Evolutionary conservation across 1,140 invertebrate genomes (phyloP), one percentile per base, ranked within the genome.

Genomic region (Eriocheir sinensis): DNA sequence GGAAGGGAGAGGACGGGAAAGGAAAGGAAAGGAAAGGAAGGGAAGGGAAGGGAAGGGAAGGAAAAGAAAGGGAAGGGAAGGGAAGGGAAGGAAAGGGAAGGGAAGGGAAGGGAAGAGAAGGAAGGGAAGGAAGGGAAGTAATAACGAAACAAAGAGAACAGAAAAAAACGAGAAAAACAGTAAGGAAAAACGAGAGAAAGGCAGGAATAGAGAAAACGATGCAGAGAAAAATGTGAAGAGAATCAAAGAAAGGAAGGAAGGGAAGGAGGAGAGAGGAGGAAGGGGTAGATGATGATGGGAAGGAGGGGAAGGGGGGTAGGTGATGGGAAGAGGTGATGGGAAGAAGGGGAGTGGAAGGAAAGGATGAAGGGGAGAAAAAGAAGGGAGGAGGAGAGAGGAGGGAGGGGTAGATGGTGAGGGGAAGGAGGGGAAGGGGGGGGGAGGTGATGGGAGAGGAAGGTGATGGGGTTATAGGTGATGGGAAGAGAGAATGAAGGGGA

Each of bases 61-160:
- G 48, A 27, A 90, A 41, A 44, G 41, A 90, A 27, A 90, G 41
- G 48, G 41, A 90, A 27, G 48, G 89, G 34, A 34, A 41, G 86
- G 41, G 38, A 41, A 40, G 12, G 9, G 41, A 9, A 38, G 38
- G 8, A 40, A 38, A 30, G 40, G 86, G 30, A 30, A 30, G 86
- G 30, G 34, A 41, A 9, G 30, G 30, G 40, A 9, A 89, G 9
- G 30, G 15, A 34, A 12, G 40, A 15, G 41, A 15, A 89, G 9
- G 30, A 9, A 89, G 9, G 40, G 36, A 15, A 12, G 30, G 86
- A 15, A 15, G 30, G 15, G 40, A 8, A 9, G 86, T 21, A 41
- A 41, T 8, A 30, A 41, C 8, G 15, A 38, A 30, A 89, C 8
- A 41, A 9, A 36, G 15, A 89, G 36, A 9, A 30, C 12, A 17